Base-by-base conservation (phyloP, 2,888 invertebrate species). In the Ectropis crepuscularia region DNA sequence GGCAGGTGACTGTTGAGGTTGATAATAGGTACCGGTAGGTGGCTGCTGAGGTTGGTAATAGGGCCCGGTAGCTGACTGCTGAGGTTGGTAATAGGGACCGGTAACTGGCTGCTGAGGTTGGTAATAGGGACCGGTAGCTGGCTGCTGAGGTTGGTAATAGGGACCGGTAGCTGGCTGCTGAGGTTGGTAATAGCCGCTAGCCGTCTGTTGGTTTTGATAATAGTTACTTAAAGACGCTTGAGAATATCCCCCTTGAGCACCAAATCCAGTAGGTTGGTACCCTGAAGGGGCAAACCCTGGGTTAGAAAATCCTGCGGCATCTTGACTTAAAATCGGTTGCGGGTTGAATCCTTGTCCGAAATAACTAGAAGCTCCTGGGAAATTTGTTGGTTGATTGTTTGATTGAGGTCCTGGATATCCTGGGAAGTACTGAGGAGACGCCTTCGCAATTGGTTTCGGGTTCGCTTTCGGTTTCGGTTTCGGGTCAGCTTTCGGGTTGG, bases 391-490 rank as follows among this genome's bases (percentile, higher is more conserved):
- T 55, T 59, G 59, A 55, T 59, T 50, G 10, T 36, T 41, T 36
- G 12, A 11, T 55, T 59, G 59, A 11, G 42, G 54, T 36, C 50
- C 39, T 46, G 47, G n/a, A 8, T 47, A 55, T 49, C 58, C 45
- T n/a, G 11, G 54, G 37, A 10, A 50, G 43, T 39, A 50, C 39
- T 65, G 64, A n/a, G 57, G 60, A 7, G 64, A 65, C 37, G 57
- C 53, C 51, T 65, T 65, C 16, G 64, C 54, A 12, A 16, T 53
- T 10, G 59, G 63, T 54, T 63, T 59, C 11, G 57, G 53, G 0
- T 42, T 45, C 28, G 62, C 50, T 4, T 42, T 45, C 28, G 62
- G 54, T 5, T 10, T 57, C 16, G 57, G 59, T 37, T 54, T 58
- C 8, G 57, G 51, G 0, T 36, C 53, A 48, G 63, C 39, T 57